These are phyloP conservation scores for Sciurus carolinensis DNA, from an alignment of 2,797 vertebrate species.

Conservation along the genomic window DNA sequence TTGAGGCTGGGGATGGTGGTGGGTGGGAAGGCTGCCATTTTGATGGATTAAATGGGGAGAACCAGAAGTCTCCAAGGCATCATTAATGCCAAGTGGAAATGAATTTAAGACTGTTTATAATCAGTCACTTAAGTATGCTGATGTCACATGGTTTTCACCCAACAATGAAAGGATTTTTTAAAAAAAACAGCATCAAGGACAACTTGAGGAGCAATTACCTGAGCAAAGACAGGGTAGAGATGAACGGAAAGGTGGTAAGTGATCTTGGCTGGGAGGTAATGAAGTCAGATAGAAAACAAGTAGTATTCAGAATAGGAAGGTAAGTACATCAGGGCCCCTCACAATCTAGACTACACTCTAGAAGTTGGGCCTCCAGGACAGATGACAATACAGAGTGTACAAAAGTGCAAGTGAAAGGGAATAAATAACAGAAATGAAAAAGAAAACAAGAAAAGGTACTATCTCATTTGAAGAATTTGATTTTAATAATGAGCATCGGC, in stretches of 20 bases:
- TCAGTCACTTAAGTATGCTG: conserved; percentile 4
- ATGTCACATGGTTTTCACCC: not conserved
- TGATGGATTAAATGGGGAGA: not conserved
- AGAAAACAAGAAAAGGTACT: not conserved
- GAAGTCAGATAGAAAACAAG: conserved; percentile 19
- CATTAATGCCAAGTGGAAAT: conserved; percentile 10
- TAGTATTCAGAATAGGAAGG: not conserved
- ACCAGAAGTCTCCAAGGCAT: conserved; percentile 47
- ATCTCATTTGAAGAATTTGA: not conserved
- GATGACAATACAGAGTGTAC: not conserved
- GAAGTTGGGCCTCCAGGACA: not conserved
- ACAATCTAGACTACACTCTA: not conserved
- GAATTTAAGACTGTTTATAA: conserved; percentile 23
- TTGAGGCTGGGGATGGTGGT: not conserved
- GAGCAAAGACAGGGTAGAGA: not conserved
- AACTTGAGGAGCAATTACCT: not conserved
- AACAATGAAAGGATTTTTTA: not conserved
- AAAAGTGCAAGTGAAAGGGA: conserved; percentile 4
- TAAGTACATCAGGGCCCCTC: not conserved
- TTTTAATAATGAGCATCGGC: conserved; percentile 53
- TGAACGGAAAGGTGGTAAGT: not conserved
- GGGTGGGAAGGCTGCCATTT: not conserved
- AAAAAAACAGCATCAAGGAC: not conserved
- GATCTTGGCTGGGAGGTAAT: not conserved
- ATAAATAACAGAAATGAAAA: conserved; percentile 39